phyloP scores from a whole-genome alignment of 2,113 vertebrate species.

The Chitala chitala region DNA sequence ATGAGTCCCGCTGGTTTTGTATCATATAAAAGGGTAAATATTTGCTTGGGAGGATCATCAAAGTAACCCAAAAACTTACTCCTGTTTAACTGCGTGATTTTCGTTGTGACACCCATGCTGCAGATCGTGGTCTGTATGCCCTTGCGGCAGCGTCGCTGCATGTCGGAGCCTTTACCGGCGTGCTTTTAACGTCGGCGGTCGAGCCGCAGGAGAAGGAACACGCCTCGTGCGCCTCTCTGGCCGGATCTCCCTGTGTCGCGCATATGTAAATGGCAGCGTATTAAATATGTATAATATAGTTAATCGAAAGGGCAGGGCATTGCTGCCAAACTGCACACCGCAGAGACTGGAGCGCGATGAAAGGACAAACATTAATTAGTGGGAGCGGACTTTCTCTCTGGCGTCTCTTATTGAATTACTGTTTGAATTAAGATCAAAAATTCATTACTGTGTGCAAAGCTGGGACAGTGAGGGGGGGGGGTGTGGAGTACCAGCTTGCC shows the following conservation, averaged over 20 bases:
- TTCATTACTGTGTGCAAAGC: slow-evolving; percentile 49
- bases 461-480: slow-evolving; percentile 27
- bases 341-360: slow-evolving; percentile 44
- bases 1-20: neutral
- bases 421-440: slow-evolving; percentile 61
- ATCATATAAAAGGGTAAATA: neutral
- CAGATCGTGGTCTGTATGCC: too few relatives aligned
- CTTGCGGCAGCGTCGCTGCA: too few relatives aligned
- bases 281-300: slow-evolving; percentile 48
- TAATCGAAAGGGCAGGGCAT: slow-evolving; percentile 47
- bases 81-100: too few relatives aligned
- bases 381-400: slow-evolving; percentile 46
- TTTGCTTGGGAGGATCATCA: neutral
- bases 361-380: slow-evolving; percentile 49
- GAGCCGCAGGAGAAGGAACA: neutral
- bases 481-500: slow-evolving; percentile 33
- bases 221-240: neutral
- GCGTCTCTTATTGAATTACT: slow-evolving; percentile 54
- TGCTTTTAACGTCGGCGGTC: slow-evolving; percentile 13
- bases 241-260: slow-evolving; percentile 20
- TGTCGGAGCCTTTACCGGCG: too few relatives aligned
- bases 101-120: too few relatives aligned
- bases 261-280: slow-evolving; percentile 36
- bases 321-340: slow-evolving; percentile 38
- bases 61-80: neutral